Evolutionary conservation across 1,140 invertebrate species (phyloP).

Genomic region (Drosophila subobscura): DNA sequence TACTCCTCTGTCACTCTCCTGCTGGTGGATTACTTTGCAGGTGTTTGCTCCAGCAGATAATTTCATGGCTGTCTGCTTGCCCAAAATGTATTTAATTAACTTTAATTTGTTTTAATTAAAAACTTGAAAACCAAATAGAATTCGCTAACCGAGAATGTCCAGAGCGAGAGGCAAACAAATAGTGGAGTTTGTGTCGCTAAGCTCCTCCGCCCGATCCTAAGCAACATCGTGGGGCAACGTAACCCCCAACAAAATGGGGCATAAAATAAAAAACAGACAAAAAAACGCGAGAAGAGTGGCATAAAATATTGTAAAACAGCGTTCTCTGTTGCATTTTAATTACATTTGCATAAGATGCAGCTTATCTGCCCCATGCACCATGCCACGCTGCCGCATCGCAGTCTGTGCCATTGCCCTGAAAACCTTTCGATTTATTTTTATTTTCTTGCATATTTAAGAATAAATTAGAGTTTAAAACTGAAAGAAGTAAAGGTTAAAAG

Average conservation of each 20-base stretch:
- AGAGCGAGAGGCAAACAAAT: constrained; percentile 5
- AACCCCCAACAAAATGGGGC: constrained; percentile 11
- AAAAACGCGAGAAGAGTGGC: constrained; percentile 15
- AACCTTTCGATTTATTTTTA: constrained; percentile 35
- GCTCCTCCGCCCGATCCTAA: constrained; percentile 35
- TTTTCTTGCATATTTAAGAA: constrained; percentile 20
- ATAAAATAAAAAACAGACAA: constrained; percentile 21
- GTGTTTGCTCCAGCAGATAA: not conserved
- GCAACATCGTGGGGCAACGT: constrained; percentile 22
- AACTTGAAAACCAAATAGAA: constrained; percentile 29
- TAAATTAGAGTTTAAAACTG: constrained; percentile 5
- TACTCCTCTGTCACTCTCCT: not conserved
- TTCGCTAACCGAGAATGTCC: constrained; percentile 23
- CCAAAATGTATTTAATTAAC: constrained; percentile 55
- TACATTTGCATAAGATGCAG: constrained; percentile 66
- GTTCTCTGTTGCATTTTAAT: constrained; percentile 63
- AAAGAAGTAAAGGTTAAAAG: not conserved
- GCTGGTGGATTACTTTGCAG: not conserved
- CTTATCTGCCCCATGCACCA: constrained; percentile 52
- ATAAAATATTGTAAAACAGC: constrained; percentile 64
- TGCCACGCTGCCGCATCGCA: constrained; percentile 29
- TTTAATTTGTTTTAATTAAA: constrained; percentile 63
- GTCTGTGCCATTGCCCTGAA: constrained; percentile 19
- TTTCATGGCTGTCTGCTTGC: constrained; percentile 21
- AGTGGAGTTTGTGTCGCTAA: constrained; percentile 21